Evolutionary conservation across 2,888 invertebrate genomes (phyloP), one percentile per base, ranked within the genome.

Genomic region (Ophion slaviceki): DNA sequence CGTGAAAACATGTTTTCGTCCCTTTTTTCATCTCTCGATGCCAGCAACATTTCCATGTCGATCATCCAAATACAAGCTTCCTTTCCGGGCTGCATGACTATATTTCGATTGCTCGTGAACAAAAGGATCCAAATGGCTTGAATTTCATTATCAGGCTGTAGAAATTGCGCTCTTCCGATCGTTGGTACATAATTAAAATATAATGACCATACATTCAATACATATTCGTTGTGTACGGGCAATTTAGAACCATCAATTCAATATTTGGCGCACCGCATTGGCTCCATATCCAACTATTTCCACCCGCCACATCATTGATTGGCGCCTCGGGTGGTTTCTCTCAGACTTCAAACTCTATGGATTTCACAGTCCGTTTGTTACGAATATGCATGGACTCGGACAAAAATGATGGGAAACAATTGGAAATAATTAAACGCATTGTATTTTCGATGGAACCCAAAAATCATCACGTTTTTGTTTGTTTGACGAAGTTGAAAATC

Each of bases 241-340:
- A 70, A 70, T n/a, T 24, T 64, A 45, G 24, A 11, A 70, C 32
- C 45, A 75, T 76, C 64, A 84, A 80, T 80, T 75, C 62, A 70
- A 24, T 62, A 80, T 70, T 84, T 84, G 75, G 83, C 83, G 53
- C 70, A 70, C 20, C 32, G 64, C 45, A 75, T 84, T 84, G 80
- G 75, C 80, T 79, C 59, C 74, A 75, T 32, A 75, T 80, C 57
- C 70, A 32, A 47, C 74, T 72, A 67, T 66, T 70, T 57, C 70
- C 66, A 59, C 36, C 40, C 32, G 80, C 64, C 80, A 76, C 68
- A 84, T 80, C 76, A 80, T 80, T 80, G 80, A 84, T 80, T 84
- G 80, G 75, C 57, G 24, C 75, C 57, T 57, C 74, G 3, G 3
- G 3, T 10, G 75, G 84, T 75, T 70, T 32, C 64, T 62, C 74